Evolutionary conservation across 2,113 vertebrate genomes (phyloP).

Genomic region (Passer domesticus): DNA sequence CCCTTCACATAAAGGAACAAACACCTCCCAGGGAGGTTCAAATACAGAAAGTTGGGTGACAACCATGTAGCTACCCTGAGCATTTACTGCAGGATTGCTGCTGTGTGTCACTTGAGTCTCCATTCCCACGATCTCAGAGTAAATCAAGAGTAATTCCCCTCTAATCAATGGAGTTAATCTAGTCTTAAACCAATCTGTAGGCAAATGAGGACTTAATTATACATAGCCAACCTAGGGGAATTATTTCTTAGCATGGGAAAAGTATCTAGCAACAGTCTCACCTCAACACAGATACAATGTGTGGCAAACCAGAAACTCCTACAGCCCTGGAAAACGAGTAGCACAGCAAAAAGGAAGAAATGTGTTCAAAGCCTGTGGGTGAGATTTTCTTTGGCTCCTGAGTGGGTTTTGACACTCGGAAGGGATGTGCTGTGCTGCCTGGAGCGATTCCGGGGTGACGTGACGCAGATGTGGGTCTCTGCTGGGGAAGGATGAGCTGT

Average conservation of each 20-base stretch:
- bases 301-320: neutral
- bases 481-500: neutral
- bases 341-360: neutral
- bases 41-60: neutral
- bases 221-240: neutral
- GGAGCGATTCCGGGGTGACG: neutral
- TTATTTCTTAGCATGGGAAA: neutral
- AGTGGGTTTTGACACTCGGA: neutral
- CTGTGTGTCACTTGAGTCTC: neutral
- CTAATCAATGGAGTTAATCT: neutral
- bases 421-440: neutral
- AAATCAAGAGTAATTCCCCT: neutral
- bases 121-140: neutral
- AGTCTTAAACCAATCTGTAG: neutral
- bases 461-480: neutral
- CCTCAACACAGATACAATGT: neutral
- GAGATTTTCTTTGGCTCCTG: neutral
- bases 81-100: neutral
- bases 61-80: neutral
- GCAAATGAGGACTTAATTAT: neutral
- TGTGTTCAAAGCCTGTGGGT: conserved; percentile 4
- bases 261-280: neutral
- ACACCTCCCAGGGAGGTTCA: neutral
- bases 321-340: neutral
- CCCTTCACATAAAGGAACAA: neutral